Base-by-base conservation (phyloP, 2,113 vertebrate genomes). In the Agapornis roseicollis region DNA sequence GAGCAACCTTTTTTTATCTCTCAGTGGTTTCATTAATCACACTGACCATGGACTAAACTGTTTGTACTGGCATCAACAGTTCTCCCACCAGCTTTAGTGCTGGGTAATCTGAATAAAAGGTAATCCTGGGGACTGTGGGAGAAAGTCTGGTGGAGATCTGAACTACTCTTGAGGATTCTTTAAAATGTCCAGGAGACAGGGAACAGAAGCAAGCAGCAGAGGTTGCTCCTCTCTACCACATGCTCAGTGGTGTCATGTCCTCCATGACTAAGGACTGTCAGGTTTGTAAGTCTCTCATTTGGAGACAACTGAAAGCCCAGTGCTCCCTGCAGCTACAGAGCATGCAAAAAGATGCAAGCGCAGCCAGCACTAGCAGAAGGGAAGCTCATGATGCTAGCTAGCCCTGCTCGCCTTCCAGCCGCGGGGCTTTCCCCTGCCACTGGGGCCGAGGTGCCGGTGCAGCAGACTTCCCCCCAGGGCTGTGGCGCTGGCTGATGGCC, bases 351-450 rank as follows among this genome's bases (percentile, higher is more conserved):
- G 44, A 49, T 37, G 41, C 78, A 85, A 85, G 93, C 13, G 7
- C 58, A 66, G 10, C 8, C 37, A 33, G 31, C 8, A 33, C 28
- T 0, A 42, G 44, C 9, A 58, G 58, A 50, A 22, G 50, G 0
- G 1, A 46, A 73, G 55, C 71, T 52, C n/a, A 7, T 0, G 0
- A 27, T n/a, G 10, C 9, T 1, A 2, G 10, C 9, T 1, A 2
- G 10, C 31, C 46, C 77, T n/a, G 10, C 9, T 1, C 2, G 8
- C 28, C 46, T 80, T 37, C 1, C 65, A 35, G 17, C 1, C 3
- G 22, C 6, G 85, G 90, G 90, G 82, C 53, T 42, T 93, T 92
- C 76, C 85, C 27, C 63, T 2, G 28, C 25, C 0, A 0, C 71
- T 49, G 35, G n/a, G 25, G 33, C 53, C 2, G 0, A 0, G 1